A percentile compares a stretch with the other conserved stretches of the same genome.
Evolutionary conservation across 2,113 vertebrate genomes (phyloP).

Genomic region (Myotis brandtii): DNA sequence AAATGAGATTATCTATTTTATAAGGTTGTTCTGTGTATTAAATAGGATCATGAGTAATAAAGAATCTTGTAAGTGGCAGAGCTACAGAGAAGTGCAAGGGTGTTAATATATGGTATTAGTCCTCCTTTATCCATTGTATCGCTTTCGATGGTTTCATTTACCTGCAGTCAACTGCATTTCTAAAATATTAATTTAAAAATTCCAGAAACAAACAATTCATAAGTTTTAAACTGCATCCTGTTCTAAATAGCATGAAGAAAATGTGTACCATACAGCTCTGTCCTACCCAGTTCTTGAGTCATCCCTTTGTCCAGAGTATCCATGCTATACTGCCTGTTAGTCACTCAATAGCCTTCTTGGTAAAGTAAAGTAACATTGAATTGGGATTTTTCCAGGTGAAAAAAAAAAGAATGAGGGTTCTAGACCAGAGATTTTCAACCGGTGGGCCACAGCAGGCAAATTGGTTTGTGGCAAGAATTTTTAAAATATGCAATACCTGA

Average conservation of each 20-base stretch:
- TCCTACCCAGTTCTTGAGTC: neutral
- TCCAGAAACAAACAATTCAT: neutral
- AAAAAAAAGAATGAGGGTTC: neutral
- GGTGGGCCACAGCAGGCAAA: neutral
- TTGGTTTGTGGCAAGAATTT: neutral
- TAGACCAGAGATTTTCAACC: neutral
- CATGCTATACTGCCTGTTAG: neutral
- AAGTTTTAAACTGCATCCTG: neutral
- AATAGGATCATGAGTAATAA: neutral
- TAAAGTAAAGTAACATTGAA: neutral
- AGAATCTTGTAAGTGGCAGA: conserved; percentile 7
- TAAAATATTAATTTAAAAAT: neutral
- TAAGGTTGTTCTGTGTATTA: neutral
- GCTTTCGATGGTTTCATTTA: neutral
- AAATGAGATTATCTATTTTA: conserved; percentile 27
- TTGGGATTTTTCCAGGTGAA: neutral
- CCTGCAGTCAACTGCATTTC: neutral
- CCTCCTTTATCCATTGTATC: neutral
- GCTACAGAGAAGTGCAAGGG: neutral
- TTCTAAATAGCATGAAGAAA: neutral
- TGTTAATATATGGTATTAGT: neutral
- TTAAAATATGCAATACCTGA: neutral
- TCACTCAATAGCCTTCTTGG: neutral
- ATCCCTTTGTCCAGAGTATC: neutral
- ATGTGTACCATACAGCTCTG: neutral